Evolutionary conservation across 2,113 vertebrate genomes (phyloP), one percentile per base, ranked within the genome.

Genomic region (Paraplagusia blochii): DNA sequence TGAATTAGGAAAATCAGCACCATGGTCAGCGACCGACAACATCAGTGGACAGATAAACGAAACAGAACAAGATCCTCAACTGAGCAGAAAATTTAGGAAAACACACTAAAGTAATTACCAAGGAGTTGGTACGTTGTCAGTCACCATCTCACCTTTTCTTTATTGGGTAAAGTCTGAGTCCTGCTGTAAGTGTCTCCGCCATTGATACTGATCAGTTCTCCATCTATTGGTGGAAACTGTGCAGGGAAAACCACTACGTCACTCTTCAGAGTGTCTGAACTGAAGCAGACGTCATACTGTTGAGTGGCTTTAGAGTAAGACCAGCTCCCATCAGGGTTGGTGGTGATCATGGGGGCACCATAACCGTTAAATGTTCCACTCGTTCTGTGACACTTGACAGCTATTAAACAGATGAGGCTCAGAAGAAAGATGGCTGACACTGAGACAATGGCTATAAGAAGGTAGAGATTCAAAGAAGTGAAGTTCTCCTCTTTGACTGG

Each of bases 211-310:
- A 88, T 87, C 22, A 88, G 66, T n/a, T 89, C 85, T 2, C 48
- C 86, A 69, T 88, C 87, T 46, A 69, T 75, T 53, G 82, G 67
- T 0, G 86, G 76, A 76, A 64, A 87, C 0, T 64, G 53, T 0
- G 74, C 67, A 0, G 84, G 87, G 10, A 87, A 88, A 34, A 90
- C 83, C 19, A 88, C 79, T 0, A 85, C 58, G 34, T 86, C 87
- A 77, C 87, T 87, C 74, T 89, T 87, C 50, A 85, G 62, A 0
- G 87, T 89, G 66, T 88, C 85, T 35, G 85, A 88, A 58, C 83
- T 86, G 72, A 89, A 89, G 63, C 87, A 88, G 69, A 88, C 83
- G 2, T 88, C 85, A 66, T 88, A 87, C 73, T 86, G 84, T 78
- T 87, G 85, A 59, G 85, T 80, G 62, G 88, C 63, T 75, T 88